Conservation (phyloP, 2,797 vertebrate species). For the Xenentodon cancila region DNA sequence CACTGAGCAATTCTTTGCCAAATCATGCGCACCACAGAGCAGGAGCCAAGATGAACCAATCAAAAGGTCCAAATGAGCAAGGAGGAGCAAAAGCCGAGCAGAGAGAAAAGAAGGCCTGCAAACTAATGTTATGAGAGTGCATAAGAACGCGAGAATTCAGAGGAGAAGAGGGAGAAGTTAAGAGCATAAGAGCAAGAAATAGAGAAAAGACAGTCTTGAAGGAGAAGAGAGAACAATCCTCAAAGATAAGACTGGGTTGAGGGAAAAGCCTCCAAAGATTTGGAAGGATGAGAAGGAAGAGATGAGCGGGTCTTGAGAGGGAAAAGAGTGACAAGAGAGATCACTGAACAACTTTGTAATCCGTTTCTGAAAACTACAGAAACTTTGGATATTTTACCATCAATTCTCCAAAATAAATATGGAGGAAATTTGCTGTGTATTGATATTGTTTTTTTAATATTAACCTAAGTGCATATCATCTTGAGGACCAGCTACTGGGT, state of each 20-base stretch:
- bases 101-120: slow-evolving; percentile 6
- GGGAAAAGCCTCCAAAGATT: slow-evolving; percentile 33
- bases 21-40: slow-evolving; percentile 50
- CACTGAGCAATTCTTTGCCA: slow-evolving; percentile 38
- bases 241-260: slow-evolving; percentile 39
- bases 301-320: slow-evolving; percentile 18
- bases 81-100: slow-evolving; percentile 8
- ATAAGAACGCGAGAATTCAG: slow-evolving; percentile 21
- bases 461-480: slow-evolving; percentile 10
- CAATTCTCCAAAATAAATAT: not conserved
- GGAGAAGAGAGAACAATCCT: slow-evolving; percentile 31
- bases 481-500: not conserved
- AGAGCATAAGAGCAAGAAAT: slow-evolving; percentile 16
- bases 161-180: slow-evolving; percentile 6
- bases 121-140: slow-evolving; percentile 12
- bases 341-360: slow-evolving; percentile 10
- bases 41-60: slow-evolving; percentile 24
- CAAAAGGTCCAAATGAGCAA: slow-evolving; percentile 15
- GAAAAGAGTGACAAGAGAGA: slow-evolving; percentile 3
- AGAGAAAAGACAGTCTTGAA: slow-evolving; percentile 33
- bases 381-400: not conserved
- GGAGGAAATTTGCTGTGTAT: slow-evolving; percentile 3
- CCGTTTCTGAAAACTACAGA: slow-evolving; percentile 17
- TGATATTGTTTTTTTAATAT: not conserved
- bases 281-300: slow-evolving; percentile 18